Percentiles rank a stretch among this genome's conserved stretches.
Evolutionary conservation across 2,797 vertebrate species (phyloP).

Genomic region (Coccyzus lansbergi): DNA sequence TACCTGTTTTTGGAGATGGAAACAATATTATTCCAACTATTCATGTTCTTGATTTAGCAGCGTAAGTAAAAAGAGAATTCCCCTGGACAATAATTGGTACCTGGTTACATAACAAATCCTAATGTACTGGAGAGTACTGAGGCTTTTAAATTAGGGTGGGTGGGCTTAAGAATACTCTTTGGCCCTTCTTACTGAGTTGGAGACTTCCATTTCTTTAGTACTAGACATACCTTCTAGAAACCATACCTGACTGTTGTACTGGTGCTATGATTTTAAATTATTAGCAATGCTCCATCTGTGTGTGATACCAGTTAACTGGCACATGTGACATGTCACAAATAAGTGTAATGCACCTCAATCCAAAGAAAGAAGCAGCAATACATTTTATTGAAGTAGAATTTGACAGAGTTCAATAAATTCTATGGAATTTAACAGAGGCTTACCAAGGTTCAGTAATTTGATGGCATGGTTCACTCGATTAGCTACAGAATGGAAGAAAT

Average conservation of each 20-base stretch:
- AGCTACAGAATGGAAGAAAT: no score
- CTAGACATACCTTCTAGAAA: neutral
- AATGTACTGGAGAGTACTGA: neutral
- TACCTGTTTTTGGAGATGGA: constrained; percentile 89
- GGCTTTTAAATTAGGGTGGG: neutral
- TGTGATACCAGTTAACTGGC: neutral
- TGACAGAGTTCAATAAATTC: no score
- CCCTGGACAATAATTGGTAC: neutral
- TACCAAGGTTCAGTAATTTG: no score
- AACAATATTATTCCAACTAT: constrained; percentile 87
- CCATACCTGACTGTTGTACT: neutral
- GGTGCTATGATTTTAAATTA: neutral
- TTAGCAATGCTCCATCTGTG: accelerated
- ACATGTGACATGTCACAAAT: neutral
- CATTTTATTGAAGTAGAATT: no score
- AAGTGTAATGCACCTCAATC: no score
- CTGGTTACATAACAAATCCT: neutral
- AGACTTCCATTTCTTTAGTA: neutral
- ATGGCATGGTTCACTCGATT: no score
- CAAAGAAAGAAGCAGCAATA: no score
- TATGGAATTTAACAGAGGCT: no score
- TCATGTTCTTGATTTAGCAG: constrained; percentile 89
- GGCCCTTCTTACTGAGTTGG: neutral
- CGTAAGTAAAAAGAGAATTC: constrained; percentile 71
- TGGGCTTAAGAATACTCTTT: neutral